These are phyloP conservation scores for Oncorhynchus gorbuscha DNA, from an alignment of 2,113 vertebrate genomes.

Conservation along the genomic window DNA sequence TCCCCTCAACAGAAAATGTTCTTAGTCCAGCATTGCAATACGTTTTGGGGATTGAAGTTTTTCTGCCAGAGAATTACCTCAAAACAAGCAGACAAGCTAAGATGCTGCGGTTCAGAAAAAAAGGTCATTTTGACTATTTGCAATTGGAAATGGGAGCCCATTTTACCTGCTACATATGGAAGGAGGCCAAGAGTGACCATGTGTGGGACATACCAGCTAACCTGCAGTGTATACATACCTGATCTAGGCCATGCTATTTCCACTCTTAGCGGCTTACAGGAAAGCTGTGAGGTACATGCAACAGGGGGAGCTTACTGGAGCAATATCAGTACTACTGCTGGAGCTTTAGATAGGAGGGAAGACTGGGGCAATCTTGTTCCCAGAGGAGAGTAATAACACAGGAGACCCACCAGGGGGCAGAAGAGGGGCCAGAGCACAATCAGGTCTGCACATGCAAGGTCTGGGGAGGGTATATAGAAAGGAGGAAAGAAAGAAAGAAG, in stretches of 20 bases:
- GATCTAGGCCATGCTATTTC: conserved; percentile 15
- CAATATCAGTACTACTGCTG: neutral
- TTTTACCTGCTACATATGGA: too few relatives aligned
- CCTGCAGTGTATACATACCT: conserved; percentile 26
- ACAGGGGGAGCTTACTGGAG: neutral
- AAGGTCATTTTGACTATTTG: too few relatives aligned
- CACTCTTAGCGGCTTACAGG: conserved; percentile 2
- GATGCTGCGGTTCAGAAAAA: too few relatives aligned
- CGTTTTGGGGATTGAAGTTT: too few relatives aligned
- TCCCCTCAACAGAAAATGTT: too few relatives aligned
- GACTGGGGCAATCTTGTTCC: neutral
- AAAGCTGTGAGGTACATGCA: conserved; percentile 21
- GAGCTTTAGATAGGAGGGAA: neutral
- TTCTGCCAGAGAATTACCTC: too few relatives aligned
- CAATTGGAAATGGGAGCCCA: too few relatives aligned
- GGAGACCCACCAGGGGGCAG: neutral
- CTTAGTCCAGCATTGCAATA: neutral
- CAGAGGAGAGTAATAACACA: neutral
- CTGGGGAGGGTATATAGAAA: conserved; percentile 30
- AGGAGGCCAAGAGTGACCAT: too few relatives aligned
- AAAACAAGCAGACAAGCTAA: too few relatives aligned
- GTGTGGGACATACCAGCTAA: too few relatives aligned
- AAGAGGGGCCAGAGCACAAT: conserved; percentile 31
- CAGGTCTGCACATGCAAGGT: conserved; percentile 59
- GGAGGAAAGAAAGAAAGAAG: neutral